Evolutionary conservation across 2,888 invertebrate genomes (phyloP).

Genomic region (Scaptomyza polygonia): DNA sequence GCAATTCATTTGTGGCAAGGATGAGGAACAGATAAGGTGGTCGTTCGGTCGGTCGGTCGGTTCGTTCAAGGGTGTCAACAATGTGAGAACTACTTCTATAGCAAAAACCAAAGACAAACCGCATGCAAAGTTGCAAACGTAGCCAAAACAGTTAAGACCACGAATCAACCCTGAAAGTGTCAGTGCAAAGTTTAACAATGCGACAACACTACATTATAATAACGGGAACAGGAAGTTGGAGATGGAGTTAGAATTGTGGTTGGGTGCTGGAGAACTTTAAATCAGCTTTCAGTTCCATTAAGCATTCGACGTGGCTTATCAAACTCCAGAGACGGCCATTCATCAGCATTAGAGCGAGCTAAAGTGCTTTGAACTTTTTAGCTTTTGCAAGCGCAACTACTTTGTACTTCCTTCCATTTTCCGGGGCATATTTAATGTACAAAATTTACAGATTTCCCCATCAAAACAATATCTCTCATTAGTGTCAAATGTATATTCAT

Average conservation of each 20-base stretch:
- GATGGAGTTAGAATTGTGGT: background rate
- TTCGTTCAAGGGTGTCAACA: background rate
- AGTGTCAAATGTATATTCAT: conserved; percentile 60
- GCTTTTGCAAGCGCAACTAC: conserved; percentile 37
- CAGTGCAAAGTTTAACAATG: conserved; percentile 34
- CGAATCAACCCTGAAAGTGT: conserved; percentile 47
- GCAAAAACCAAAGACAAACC: conserved; percentile 64
- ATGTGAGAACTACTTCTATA: background rate
- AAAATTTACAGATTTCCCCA: conserved; percentile 33
- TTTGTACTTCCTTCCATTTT: conserved; percentile 41
- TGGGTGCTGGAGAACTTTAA: conserved; percentile 10
- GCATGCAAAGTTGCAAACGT: conserved; percentile 74
- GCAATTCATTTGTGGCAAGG: conserved; percentile 71
- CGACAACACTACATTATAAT: conserved; percentile 23
- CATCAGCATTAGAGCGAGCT: conserved; percentile 52
- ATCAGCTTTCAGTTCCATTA: conserved; percentile 59
- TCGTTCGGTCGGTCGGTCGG: background rate
- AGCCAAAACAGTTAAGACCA: conserved; percentile 71
- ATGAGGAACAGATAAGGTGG: conserved; percentile 7
- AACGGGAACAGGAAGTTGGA: background rate
- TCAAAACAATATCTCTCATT: conserved; percentile 67
- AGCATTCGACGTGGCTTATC: conserved; percentile 57
- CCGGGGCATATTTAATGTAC: conserved; percentile 60
- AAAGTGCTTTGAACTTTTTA: conserved; percentile 50
- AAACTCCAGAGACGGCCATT: conserved; percentile 42